A percentile compares a stretch with the other conserved stretches of the same genome.
Conservation (phyloP, 2,888 invertebrate species). For the Cheilosia soror region DNA sequence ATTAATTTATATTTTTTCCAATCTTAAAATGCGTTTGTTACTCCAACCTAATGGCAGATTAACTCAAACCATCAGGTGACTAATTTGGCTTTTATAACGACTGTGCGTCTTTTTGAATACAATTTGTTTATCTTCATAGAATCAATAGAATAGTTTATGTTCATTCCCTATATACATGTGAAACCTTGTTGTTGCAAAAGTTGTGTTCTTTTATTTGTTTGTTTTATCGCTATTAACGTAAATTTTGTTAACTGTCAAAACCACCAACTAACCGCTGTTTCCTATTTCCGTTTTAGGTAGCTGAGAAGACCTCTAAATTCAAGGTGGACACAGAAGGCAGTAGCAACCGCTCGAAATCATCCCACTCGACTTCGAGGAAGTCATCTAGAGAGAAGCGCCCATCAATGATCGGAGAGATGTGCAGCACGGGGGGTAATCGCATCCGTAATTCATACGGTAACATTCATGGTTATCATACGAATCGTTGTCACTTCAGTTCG, state of each 20-base stretch:
- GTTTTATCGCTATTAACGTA: not conserved
- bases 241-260: not conserved
- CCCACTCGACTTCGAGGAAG: conserved; percentile 87
- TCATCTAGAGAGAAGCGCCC: conserved; percentile 87
- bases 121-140: conserved; percentile 49
- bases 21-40: conserved; percentile 28
- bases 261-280: not conserved
- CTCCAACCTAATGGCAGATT: conserved; percentile 49
- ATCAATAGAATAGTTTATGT: conserved; percentile 56
- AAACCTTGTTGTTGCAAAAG: conserved; percentile 41
- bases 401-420: conserved; percentile 84
- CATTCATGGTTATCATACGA: conserved; percentile 83
- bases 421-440: conserved; percentile 83
- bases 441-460: conserved; percentile 84
- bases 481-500: conserved; percentile 83
- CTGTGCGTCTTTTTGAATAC: conserved; percentile 58
- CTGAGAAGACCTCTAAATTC: conserved; percentile 90
- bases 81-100: conserved; percentile 52
- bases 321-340: conserved; percentile 90
- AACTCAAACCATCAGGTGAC: conserved; percentile 71
- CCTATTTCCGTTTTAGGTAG: conserved; percentile 81
- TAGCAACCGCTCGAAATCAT: conserved; percentile 86
- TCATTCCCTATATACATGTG: conserved; percentile 48
- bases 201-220: conserved; percentile 7
- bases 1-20: conserved; percentile 39